Percentiles rank a stretch among this genome's conserved stretches.
Conservation (phyloP, 2,888 invertebrate genomes). For the Nephrotoma appendiculata region DNA sequence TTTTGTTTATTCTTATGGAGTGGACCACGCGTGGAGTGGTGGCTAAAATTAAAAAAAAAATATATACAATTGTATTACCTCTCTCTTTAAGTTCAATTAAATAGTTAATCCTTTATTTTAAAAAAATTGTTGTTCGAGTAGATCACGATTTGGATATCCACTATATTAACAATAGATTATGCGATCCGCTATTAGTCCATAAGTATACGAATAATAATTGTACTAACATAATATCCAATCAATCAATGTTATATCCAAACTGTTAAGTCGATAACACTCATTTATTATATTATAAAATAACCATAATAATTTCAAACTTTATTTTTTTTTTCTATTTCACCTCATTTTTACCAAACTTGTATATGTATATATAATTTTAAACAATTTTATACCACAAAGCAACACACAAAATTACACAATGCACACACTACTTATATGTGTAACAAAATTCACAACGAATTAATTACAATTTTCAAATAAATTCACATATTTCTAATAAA, state of each 20-base stretch:
- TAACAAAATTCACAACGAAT: neutral
- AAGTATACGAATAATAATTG: neutral
- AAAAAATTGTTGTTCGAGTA: neutral
- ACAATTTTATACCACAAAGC: neutral
- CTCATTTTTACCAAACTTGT: neutral
- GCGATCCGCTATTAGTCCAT: neutral
- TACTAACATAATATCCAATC: conserved; percentile 1
- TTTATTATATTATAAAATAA: neutral
- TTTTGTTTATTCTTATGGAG: neutral
- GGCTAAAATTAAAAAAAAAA: neutral
- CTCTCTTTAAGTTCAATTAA: neutral
- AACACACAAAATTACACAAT: neutral
- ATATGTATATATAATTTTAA: neutral
- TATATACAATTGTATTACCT: neutral
- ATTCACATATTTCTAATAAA: neutral
- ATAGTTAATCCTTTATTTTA: neutral
- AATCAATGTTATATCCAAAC: conserved; percentile 2
- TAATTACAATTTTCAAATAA: neutral
- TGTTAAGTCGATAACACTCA: neutral
- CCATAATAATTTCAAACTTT: neutral
- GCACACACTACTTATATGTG: neutral
- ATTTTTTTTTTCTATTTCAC: neutral
- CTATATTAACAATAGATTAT: neutral
- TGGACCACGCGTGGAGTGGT: neutral
- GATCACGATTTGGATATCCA: neutral